These are phyloP conservation scores for Pheucticus melanocephalus DNA, from an alignment of 2,113 vertebrate genomes.

Conservation along the genomic window DNA sequence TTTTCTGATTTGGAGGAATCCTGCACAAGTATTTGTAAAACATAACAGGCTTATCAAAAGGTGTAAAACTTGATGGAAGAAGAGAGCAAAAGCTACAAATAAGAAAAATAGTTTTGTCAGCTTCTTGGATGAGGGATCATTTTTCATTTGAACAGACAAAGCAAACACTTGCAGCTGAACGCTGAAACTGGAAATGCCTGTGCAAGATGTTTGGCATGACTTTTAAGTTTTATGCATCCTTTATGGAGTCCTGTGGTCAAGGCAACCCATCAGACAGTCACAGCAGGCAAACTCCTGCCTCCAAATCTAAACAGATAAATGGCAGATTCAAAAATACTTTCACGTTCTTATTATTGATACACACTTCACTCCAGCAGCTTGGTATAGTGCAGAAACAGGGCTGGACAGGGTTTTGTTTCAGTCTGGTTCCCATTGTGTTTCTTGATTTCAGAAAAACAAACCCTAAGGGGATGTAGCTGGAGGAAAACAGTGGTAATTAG, in stretches of 20 bases:
- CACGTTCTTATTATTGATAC: fast-evolving
- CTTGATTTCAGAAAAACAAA: not conserved
- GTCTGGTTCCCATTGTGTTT: not conserved
- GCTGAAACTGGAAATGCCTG: not conserved
- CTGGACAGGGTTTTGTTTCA: not conserved
- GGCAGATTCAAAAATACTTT: not conserved
- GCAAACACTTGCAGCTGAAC: not conserved
- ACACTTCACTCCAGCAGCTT: not conserved
- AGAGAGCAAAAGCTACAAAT: not conserved
- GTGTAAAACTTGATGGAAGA: not conserved
- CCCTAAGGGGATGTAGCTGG: not conserved
- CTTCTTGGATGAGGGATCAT: not conserved
- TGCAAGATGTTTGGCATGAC: not conserved
- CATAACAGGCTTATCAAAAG: not conserved
- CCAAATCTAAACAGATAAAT: not conserved
- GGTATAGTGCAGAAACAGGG: not conserved
- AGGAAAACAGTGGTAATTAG: not conserved
- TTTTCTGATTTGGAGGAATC: not conserved
- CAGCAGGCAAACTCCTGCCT: not conserved
- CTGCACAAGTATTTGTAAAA: not conserved
- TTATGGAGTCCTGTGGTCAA: not conserved
- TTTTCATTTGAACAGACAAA: slow-evolving; percentile 10
- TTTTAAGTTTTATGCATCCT: not conserved
- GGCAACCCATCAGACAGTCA: not conserved
- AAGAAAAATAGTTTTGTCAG: not conserved